Evolutionary conservation across 2,888 invertebrate genomes (phyloP), one percentile per base, ranked within the genome.

Genomic region (Lasioglossum leucozonium): DNA sequence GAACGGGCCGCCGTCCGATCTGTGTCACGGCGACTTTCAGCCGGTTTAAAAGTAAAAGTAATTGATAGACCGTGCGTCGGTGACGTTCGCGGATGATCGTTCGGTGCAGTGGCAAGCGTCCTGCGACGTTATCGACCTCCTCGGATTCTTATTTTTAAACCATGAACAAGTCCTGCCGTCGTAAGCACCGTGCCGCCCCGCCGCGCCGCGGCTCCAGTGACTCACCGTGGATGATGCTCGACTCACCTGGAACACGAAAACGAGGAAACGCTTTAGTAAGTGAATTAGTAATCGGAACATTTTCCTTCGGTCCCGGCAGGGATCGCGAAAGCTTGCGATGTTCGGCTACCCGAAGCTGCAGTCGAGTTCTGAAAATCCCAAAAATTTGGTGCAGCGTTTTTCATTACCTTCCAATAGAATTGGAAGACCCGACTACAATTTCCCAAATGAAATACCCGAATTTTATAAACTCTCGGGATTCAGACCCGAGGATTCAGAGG

Each of bases 21-120:
- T 75, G 84, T 82, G 83, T 82, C 84, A 83, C 83, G 84, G 79
- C 75, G 75, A 55, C 83, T 83, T 75, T 83, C 84, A 78, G 75
- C 47, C 83, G 69, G 75, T 83, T 83, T 79, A 74, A 79, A 83
- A 84, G 84, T 83, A 84, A 84, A 84, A 83, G 84, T 83, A 83
- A 84, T 82, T 77, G 84, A 82, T 77, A 77, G 84, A 73, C 72
- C 65, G 55, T 65, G 62, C 69, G 30, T 62, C 77, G 44, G 26
- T 13, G 37, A 42, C 44, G 40, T 16, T 62, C 80, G 16, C 65
- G 72, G 81, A 82, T 82, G 69, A 76, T 82, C 81, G 51, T 72
- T 65, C 13, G 62, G 22, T 34, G 47, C 55, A 37, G 30, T 30
- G 47, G 51, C 30, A 34, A 34, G 51, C 51, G 51, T 51, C 72